phyloP scores from a whole-genome alignment of 2,113 vertebrate genomes.

The Pelobates fuscus region DNA sequence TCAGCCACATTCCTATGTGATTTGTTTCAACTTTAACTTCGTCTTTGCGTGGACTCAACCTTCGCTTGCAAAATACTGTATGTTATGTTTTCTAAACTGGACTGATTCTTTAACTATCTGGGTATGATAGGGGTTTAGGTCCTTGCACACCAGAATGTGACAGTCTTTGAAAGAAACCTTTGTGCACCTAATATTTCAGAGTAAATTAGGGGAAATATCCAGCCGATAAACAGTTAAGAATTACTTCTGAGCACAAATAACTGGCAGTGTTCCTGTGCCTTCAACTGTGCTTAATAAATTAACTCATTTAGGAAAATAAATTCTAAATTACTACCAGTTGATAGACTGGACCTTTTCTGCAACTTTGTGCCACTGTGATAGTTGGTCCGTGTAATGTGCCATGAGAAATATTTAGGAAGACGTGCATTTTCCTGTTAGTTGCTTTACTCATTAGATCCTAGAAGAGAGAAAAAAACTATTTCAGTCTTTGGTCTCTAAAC shows the following conservation, averaged over 20 bases:
- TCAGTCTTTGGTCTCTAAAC: no score
- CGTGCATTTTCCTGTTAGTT: background rate
- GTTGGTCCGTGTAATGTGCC: slow-evolving; percentile 39
- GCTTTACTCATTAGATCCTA: slow-evolving; percentile 5
- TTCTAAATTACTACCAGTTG: slow-evolving; percentile 47
- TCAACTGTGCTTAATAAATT: slow-evolving; percentile 49
- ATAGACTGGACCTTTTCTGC: slow-evolving; percentile 33
- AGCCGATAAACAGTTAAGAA: slow-evolving; percentile 24
- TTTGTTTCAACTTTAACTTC: no score
- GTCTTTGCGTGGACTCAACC: no score
- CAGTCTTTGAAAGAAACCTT: no score
- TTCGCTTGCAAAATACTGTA: no score
- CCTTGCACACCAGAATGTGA: no score
- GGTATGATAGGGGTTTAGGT: no score
- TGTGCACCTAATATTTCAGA: no score
- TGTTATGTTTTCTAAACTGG: no score
- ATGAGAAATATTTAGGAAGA: slow-evolving; percentile 32
- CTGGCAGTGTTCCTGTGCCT: slow-evolving; percentile 42
- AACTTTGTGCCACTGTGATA: slow-evolving; percentile 35
- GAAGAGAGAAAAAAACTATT: no score
- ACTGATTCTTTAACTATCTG: no score
- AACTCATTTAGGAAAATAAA: slow-evolving; percentile 41
- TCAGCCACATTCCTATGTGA: no score
- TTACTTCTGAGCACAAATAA: background rate
- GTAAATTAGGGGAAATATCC: background rate